Evolutionary conservation across 2,888 invertebrate genomes (phyloP).

Genomic region (Pteria penguin): DNA sequence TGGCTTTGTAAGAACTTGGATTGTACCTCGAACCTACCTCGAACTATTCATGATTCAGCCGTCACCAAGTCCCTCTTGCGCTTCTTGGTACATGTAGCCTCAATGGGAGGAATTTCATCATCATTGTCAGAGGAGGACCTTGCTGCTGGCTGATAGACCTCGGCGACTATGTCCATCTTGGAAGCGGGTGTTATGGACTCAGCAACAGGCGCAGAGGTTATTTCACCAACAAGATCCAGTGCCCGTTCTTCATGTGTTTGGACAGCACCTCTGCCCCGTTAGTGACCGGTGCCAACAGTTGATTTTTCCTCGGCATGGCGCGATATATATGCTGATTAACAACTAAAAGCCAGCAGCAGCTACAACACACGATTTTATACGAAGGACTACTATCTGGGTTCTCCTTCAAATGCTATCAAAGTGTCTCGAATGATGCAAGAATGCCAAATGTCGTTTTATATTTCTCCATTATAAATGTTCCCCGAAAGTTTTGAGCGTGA

Average conservation of each 20-base stretch:
- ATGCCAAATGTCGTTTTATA: background rate
- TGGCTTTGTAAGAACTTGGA: too few species aligned
- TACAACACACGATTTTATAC: background rate
- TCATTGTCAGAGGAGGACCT: slow-evolving; percentile 1
- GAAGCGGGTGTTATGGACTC: background rate
- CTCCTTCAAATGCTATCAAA: background rate
- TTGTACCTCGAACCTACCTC: too few species aligned
- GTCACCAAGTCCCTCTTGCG: background rate
- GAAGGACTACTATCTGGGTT: background rate
- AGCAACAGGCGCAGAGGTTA: background rate
- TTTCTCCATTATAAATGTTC: too few species aligned
- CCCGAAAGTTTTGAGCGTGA: too few species aligned
- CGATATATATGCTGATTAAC: background rate
- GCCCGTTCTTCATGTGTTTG: too few species aligned
- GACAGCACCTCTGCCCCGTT: too few species aligned
- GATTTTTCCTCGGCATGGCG: background rate
- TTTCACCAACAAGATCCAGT: background rate
- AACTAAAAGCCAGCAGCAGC: background rate
- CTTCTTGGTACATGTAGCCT: background rate
- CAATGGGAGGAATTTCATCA: background rate
- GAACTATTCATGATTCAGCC: too few species aligned
- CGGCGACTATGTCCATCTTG: background rate
- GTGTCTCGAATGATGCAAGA: background rate
- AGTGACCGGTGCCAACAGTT: background rate
- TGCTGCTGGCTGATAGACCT: background rate